Conservation (phyloP, 1,140 invertebrate species). For the Spodoptera frugiperda region DNA sequence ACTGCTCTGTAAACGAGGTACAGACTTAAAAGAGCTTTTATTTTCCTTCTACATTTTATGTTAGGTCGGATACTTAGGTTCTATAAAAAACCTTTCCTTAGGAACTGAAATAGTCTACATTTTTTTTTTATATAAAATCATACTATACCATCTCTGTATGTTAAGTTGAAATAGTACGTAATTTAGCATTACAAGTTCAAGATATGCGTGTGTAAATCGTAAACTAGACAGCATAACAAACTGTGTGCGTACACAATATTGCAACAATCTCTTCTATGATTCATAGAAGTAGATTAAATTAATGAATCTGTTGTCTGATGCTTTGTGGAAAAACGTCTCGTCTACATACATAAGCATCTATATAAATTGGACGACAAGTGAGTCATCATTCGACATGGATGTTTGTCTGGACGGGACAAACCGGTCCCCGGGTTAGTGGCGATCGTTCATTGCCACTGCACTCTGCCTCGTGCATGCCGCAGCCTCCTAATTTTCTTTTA, state of each 20-base stretch:
- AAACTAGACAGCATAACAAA: too few relatives aligned
- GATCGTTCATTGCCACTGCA: constrained; percentile 53
- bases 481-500: constrained; percentile 14
- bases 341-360: constrained; percentile 15
- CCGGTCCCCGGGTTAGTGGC: constrained; percentile 46
- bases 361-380: constrained; percentile 34
- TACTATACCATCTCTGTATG: not conserved
- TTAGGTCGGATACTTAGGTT: not conserved
- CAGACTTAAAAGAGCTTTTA: not conserved
- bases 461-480: constrained; percentile 15
- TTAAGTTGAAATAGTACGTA: not conserved
- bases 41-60: not conserved
- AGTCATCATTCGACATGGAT: constrained; percentile 50
- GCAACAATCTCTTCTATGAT: too few relatives aligned
- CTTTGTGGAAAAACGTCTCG: not conserved
- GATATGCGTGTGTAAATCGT: too few relatives aligned
- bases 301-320: not conserved
- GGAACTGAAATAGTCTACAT: too few relatives aligned
- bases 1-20: not conserved
- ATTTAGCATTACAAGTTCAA: not conserved
- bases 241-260: too few relatives aligned
- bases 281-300: not conserved
- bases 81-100: not conserved
- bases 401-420: constrained; percentile 48
- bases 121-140: not conserved